These are phyloP conservation scores for Actinernus sp. DNA, from an alignment of 92 coral and sea anemone species.

Conservation along the genomic window DNA sequence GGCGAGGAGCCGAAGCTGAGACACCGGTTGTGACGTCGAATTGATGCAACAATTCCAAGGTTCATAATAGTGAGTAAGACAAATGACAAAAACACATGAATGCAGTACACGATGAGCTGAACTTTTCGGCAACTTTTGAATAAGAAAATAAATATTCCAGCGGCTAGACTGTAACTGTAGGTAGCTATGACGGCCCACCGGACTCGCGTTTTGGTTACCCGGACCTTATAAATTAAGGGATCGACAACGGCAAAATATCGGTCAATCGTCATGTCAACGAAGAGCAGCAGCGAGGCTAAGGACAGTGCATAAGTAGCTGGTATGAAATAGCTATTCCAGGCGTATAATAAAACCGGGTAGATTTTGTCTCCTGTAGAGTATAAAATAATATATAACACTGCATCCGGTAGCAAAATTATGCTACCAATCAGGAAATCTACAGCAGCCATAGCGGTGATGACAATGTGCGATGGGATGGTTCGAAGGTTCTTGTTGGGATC, in stretches of 20 bases:
- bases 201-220: neutral
- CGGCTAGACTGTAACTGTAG: neutral
- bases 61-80: neutral
- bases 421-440: neutral
- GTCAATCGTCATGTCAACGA: conserved; percentile 3
- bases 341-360: neutral
- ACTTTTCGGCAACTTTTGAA: neutral
- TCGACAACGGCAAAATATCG: neutral
- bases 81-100: neutral
- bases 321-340: neutral
- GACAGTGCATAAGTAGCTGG: neutral
- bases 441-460: neutral
- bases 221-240: neutral
- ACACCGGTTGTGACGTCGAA: neutral
- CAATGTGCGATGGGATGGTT: neutral
- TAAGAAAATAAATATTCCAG: neutral
- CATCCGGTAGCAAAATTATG: neutral
- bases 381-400: neutral
- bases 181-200: neutral
- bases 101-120: neutral
- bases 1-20: neutral
- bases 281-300: neutral
- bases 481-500: neutral
- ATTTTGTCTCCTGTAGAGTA: too few relatives aligned
- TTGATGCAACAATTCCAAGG: neutral